These are phyloP conservation scores for Holcopasites calliopsidis DNA, from an alignment of 1,140 invertebrate genomes.

Conservation along the genomic window DNA sequence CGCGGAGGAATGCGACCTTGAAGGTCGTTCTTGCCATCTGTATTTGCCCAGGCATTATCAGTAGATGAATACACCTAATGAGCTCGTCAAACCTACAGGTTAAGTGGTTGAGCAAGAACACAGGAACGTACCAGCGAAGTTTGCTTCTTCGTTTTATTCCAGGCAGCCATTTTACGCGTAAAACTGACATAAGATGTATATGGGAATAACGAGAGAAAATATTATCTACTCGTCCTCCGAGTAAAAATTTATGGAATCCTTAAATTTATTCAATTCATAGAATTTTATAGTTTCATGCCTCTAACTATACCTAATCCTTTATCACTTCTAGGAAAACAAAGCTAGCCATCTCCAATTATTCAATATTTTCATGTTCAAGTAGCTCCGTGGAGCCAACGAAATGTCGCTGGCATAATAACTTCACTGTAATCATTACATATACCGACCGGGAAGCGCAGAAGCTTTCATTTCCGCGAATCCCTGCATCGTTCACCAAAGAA, in stretches of 20 bases:
- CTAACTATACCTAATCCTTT: too few species aligned
- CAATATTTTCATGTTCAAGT: neutral
- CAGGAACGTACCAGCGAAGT: neutral
- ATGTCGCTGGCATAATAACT: slow-evolving; percentile 1
- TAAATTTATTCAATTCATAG: too few species aligned
- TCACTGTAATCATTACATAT: slow-evolving; percentile 29
- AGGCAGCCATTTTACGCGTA: neutral
- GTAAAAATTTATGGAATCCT: too few species aligned
- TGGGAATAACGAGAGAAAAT: too few species aligned
- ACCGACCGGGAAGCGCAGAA: neutral
- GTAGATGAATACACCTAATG: slow-evolving; percentile 17
- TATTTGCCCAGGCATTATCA: slow-evolving; percentile 33
- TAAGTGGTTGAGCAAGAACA: neutral
- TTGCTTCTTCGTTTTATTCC: neutral
- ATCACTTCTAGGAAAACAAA: too few species aligned
- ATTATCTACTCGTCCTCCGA: too few species aligned
- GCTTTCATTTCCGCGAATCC: slow-evolving; percentile 32
- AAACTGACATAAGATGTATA: too few species aligned
- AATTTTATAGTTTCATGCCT: too few species aligned
- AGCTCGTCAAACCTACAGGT: slow-evolving; percentile 9
- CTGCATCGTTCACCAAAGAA: slow-evolving; percentile 11
- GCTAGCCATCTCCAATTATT: neutral
- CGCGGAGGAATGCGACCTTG: slow-evolving; percentile 27
- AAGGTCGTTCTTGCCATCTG: slow-evolving; percentile 33
- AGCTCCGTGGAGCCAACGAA: neutral